A percentile compares a stretch with the other conserved stretches of the same genome.
Evolutionary conservation across 2,888 invertebrate species (phyloP).

Genomic region (Ormyrus pomaceus): DNA sequence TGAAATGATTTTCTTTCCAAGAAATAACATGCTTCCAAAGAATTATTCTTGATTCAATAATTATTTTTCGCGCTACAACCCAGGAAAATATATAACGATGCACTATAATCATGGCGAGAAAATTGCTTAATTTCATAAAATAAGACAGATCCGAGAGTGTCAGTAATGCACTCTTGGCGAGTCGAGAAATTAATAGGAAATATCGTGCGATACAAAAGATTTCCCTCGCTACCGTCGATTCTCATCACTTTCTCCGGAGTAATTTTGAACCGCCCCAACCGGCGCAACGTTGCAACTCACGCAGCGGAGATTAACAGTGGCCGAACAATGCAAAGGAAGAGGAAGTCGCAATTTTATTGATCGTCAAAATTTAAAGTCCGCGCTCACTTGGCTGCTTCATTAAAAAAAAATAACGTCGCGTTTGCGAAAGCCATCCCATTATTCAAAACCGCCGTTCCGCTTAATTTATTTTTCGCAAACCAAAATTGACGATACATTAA

Average conservation of each 20-base stretch:
- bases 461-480: conserved; percentile 20
- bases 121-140: conserved; percentile 50
- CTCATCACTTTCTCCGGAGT: conserved; percentile 54
- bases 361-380: conserved; percentile 47
- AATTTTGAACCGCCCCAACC: conserved; percentile 23
- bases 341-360: conserved; percentile 55
- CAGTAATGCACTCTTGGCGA: not conserved
- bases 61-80: conserved; percentile 3
- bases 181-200: conserved; percentile 37
- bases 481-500: conserved; percentile 3
- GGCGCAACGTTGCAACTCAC: not conserved
- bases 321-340: conserved; percentile 51
- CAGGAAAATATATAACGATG: not conserved
- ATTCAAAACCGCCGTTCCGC: not conserved
- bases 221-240: conserved; percentile 44
- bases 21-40: too few relatives aligned
- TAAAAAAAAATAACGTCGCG: conserved; percentile 52
- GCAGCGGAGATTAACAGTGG: conserved; percentile 13
- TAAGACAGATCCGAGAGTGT: not conserved
- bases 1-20: too few relatives aligned
- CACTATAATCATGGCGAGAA: conserved; percentile 27
- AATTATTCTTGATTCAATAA: not conserved
- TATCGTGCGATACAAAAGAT: conserved; percentile 46
- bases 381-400: conserved; percentile 11
- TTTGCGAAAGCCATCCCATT: conserved; percentile 56